phyloP scores from a whole-genome alignment of 2,797 vertebrate species.

The Monodelphis domestica region DNA sequence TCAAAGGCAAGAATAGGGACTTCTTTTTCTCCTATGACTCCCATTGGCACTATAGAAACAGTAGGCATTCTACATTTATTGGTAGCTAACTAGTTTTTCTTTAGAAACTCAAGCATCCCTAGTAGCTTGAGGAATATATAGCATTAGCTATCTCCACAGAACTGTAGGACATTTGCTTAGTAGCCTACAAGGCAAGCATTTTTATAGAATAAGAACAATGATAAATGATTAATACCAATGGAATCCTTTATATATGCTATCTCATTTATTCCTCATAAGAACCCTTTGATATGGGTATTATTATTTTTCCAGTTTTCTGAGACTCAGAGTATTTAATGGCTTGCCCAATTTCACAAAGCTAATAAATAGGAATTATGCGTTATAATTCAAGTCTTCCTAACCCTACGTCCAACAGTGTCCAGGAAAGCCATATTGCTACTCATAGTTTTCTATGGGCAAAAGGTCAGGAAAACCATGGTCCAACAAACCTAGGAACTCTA shows the following conservation, averaged over 20 bases:
- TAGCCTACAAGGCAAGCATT: constrained; percentile 42
- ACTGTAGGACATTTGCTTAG: constrained; percentile 49
- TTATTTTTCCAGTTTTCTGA: not conserved
- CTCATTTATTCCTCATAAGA: not conserved
- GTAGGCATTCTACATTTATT: not conserved
- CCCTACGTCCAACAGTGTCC: not conserved
- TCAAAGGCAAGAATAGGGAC: not conserved
- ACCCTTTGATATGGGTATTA: not conserved
- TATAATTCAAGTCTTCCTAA: not conserved
- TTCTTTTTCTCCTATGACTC: not conserved
- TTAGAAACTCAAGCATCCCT: not conserved
- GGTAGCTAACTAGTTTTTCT: constrained; percentile 9
- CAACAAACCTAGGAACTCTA: constrained; percentile 59
- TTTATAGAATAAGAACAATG: not conserved
- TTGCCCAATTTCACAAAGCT: not conserved
- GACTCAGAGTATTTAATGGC: not conserved
- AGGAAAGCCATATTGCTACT: constrained; percentile 4
- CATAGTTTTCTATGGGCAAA: constrained; percentile 50
- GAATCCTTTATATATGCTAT: not conserved
- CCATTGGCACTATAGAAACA: not conserved
- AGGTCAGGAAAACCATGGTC: constrained; percentile 52
- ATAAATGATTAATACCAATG: not conserved
- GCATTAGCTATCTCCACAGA: not conserved
- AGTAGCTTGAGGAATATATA: too few relatives aligned
- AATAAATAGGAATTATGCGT: not conserved